These are phyloP conservation scores for Varanus komodoensis DNA, from an alignment of 2,113 vertebrate genomes.

Conservation along the genomic window DNA sequence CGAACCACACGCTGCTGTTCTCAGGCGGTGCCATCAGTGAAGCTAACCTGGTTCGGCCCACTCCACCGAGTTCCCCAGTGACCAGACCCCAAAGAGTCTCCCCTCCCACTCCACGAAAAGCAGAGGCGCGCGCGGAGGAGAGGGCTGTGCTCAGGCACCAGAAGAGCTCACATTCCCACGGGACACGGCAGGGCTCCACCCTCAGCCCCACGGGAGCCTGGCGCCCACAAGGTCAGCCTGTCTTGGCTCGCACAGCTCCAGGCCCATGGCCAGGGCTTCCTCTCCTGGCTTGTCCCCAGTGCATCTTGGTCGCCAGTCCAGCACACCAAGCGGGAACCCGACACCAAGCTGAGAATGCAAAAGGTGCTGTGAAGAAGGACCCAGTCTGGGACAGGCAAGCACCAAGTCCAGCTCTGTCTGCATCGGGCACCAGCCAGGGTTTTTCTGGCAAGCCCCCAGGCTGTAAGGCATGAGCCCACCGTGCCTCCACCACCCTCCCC, in stretches of 20 bases:
- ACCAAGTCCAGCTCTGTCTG: not conserved
- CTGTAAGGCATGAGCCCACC: too few species aligned
- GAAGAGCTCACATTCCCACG: not conserved
- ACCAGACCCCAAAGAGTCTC: too few species aligned
- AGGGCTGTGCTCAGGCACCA: not conserved
- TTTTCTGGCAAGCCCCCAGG: not conserved
- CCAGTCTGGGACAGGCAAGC: not conserved
- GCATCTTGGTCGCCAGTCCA: conserved; percentile 13
- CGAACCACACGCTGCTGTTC: not conserved
- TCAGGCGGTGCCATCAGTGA: not conserved
- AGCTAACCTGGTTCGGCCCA: conserved; percentile 1
- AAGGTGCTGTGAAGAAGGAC: not conserved
- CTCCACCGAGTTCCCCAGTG: too few species aligned
- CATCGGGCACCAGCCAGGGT: not conserved
- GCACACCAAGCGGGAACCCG: conserved; percentile 33
- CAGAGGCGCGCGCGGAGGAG: not conserved
- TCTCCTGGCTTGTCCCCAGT: conserved; percentile 7
- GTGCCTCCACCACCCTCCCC: too few species aligned
- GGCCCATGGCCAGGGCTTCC: not conserved
- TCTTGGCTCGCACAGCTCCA: not conserved
- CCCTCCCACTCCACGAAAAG: conserved; percentile 3
- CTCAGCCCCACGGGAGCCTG: too few species aligned
- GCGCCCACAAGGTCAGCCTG: too few species aligned
- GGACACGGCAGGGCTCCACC: too few species aligned
- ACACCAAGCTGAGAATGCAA: conserved; percentile 2